Base-by-base conservation (phyloP, 1,140 invertebrate genomes). In the Scylla paramamosain region DNA sequence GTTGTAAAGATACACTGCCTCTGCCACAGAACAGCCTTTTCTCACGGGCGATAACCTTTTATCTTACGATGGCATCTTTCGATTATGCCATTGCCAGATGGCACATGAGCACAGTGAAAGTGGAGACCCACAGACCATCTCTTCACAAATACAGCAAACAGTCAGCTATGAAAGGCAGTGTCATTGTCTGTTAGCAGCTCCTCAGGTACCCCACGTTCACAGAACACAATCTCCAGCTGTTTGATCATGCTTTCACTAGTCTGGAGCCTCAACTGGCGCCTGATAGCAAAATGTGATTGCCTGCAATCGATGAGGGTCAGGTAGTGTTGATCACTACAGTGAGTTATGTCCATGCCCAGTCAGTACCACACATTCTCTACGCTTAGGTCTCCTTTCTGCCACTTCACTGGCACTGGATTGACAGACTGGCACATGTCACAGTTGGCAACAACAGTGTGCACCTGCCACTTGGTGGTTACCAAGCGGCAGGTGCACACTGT, bases 1-100 rank as follows among this genome's bases (percentile, higher is more conserved):
- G 29, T 92, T 77, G 29, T 92, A 92, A 14, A 82, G 16, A 16
- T 77, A 92, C 67, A 77, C 91, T 8, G 67, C 67, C 32, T 77
- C 52, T 45, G 52, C 16, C 31, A 77, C n/a, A 28, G 52, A 20
- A 29, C 28, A 77, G n/a, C 46, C 46, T 39, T 67, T 67, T 32
- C 52, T 82, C 28, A 31, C 91, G n/a, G 4, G 1, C 91, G n/a
- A n/a, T n/a, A n/a, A n/a, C n/a, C n/a, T n/a, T n/a, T n/a, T n/a
- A n/a, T n/a, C n/a, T n/a, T n/a, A n/a, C 52, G 91, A 31, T 92
- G 52, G 31, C 59, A 92, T 16, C 52, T 92, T 29, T 92, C 91
- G 2, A 45, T 16, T 28, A 92, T 92, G 12, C 52, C 91, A 82
- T 77, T n/a, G n/a, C n/a, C n/a, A n/a, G n/a, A n/a, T n/a, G n/a